Base-by-base conservation (phyloP, 2,888 invertebrate genomes). In the Amblyteles armatorius region DNA sequence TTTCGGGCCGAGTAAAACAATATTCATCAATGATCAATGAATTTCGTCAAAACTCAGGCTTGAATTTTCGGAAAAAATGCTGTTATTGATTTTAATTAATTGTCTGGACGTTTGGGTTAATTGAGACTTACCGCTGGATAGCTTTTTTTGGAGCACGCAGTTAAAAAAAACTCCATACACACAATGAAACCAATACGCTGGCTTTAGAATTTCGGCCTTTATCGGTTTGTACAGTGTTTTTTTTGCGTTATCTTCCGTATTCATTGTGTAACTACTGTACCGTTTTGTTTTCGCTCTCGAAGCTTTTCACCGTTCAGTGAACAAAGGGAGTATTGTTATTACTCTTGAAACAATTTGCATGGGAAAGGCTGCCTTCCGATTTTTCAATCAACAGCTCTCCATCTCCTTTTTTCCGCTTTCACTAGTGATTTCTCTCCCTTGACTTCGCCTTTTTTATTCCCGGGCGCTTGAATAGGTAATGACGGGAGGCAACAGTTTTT, bases 321-420 rank as follows among this genome's bases (percentile, higher is more conserved):
- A 22, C 71, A 65, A 57, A 74, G 63, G 26, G 60, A 69, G n/a
- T 44, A 57, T 69, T 55, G 36, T 81, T 71, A 29, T 44, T 26
- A 48, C 60, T 19, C 68, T 63, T 67, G 67, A 80, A 80, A 67
- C 68, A 85, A 80, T 83, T 85, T 82, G 72, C 85, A 80, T 83
- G 79, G 65, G 48, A 73, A 67, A 77, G 68, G 68, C 74, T 71
- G 72, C 71, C 78, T 57, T 77, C 50, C 69, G 73, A 74, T 74
- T 81, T 83, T 83, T 82, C 65, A 83, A 86, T 86, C 83, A 81
- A 83, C 83, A 74, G 78, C 72, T 63, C 68, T 79, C 65, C 48
- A 13, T 50, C 29, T 67, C 48, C 36, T 22, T 33, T 52, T 48
- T 77, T 55, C 29, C 83, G 71, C 80, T 79, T 77, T 19, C 74